Percentiles rank a stretch among this genome's conserved stretches.
Conservation (phyloP, 2,113 vertebrate species). For the Lates calcarifer region DNA sequence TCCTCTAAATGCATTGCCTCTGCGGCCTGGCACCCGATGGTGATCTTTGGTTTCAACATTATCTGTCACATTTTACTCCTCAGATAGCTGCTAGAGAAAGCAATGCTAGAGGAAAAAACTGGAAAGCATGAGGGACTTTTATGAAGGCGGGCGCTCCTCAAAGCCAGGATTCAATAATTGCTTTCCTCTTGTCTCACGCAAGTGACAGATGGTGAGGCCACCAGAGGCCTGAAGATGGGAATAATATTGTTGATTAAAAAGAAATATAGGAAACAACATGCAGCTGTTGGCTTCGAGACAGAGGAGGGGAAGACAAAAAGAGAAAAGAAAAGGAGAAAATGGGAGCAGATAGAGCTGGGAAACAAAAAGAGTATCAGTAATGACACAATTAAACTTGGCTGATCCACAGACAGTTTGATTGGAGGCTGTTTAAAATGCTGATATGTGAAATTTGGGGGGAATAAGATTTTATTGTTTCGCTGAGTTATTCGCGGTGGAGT, state of each 20-base stretch:
- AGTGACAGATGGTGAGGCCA: constrained; percentile 84
- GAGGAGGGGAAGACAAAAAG: constrained; percentile 32
- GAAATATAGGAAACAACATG: constrained; percentile 80
- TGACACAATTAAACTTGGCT: constrained; percentile 62
- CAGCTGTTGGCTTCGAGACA: constrained; percentile 76
- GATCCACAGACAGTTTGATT: constrained; percentile 33
- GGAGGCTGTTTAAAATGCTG: constrained; percentile 49
- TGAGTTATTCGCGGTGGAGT: constrained; percentile 46
- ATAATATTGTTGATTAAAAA: constrained; percentile 85
- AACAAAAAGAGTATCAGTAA: constrained; percentile 42
- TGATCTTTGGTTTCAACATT: constrained; percentile 63
- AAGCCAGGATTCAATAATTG: constrained; percentile 82
- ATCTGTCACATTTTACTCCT: constrained; percentile 53
- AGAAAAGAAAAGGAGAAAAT: constrained; percentile 35
- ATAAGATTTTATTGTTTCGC: constrained; percentile 28
- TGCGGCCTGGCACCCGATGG: constrained; percentile 57
- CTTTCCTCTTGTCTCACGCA: constrained; percentile 81
- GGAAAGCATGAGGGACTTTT: constrained; percentile 74
- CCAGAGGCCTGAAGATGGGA: constrained; percentile 79
- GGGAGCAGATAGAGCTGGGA: constrained; percentile 27
- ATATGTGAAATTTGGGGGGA: constrained; percentile 51
- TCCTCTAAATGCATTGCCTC: constrained; percentile 48
- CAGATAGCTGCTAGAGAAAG: constrained; percentile 58
- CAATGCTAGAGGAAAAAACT: constrained; percentile 46
- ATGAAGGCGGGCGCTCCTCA: constrained; percentile 66